Base-by-base conservation (phyloP, 2,888 invertebrate species). In the Herminia tarsipennalis region DNA sequence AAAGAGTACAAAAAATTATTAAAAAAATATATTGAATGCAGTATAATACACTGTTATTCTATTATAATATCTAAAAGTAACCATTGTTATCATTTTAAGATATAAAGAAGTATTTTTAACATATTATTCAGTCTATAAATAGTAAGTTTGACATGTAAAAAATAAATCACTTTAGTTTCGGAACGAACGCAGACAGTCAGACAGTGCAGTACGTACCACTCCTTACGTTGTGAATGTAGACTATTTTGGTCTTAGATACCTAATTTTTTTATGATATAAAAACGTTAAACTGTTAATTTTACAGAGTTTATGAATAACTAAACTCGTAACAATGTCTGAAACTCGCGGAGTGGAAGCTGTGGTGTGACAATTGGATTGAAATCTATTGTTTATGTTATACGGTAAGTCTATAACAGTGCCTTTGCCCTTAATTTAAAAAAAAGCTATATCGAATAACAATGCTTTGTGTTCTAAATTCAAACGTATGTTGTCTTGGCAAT, bases 361-460 rank as follows among this genome's bases (percentile, higher is more conserved):
- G 29, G 35, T 40, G 8, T 50, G 49, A 46, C 20, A 52, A 33
- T 50, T 34, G 34, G 20, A 52, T 37, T 48, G 49, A 55, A 55
- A 49, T 56, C 60, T 57, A 58, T 70, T 77, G 75, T 74, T 71
- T 74, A 70, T 67, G 48, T 52, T 58, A 61, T 14, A 66, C 56
- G 74, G 78, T 77, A 48, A 77, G 76, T 42, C 35, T 51, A n/a
- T 56, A 52, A 55, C 47, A 53, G 46, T 53, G 55, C 41, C 34
- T 60, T 57, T 60, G 59, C 55, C 64, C 60, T 56, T 56, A 64
- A 36, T 59, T 57, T 51, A 44, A 46, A 51, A 66, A 62, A 59
- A 48, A 50, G 38, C 46, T 32, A 24, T 22, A 44, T 30, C 33
- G 34, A 52, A 37, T 49, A 59, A 47, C 56, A 34, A 36, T 48